Percentiles rank a stretch among this genome's conserved stretches.
phyloP scores from a whole-genome alignment of 2,888 invertebrate species.

The Galerucella calmariensis region DNA sequence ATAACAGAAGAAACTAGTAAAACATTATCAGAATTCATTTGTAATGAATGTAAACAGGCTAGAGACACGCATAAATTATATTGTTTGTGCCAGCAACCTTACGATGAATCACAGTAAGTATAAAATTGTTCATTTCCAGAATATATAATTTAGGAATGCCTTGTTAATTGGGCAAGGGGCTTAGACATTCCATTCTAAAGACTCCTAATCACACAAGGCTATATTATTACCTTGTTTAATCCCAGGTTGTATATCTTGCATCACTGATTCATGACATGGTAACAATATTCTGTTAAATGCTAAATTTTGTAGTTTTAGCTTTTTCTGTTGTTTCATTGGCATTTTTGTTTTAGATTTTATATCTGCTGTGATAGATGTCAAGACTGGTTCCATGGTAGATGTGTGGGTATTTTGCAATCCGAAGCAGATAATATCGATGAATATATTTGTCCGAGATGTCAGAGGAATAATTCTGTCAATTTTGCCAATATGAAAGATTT shows the following conservation, averaged over 20 bases:
- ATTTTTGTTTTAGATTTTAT: slow-evolving; percentile 80
- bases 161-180: slow-evolving; percentile 8
- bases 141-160: not conserved
- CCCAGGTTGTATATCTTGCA: slow-evolving; percentile 1
- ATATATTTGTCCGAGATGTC: slow-evolving; percentile 96
- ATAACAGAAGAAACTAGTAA: slow-evolving; percentile 93
- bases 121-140: slow-evolving; percentile 7
- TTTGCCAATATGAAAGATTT: slow-evolving; percentile 90
- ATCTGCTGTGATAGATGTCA: slow-evolving; percentile 99
- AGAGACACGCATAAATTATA: slow-evolving; percentile 92
- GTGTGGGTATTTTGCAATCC: slow-evolving; percentile 93
- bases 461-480: slow-evolving; percentile 88
- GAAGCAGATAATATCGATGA: slow-evolving; percentile 96
- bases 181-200: not conserved
- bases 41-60: slow-evolving; percentile 86
- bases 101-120: slow-evolving; percentile 95
- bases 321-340: not conserved
- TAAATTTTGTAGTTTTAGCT: not conserved
- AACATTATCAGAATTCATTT: slow-evolving; percentile 89
- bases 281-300: not conserved
- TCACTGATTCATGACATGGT: slow-evolving; percentile 4
- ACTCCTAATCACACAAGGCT: slow-evolving; percentile 8
- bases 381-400: slow-evolving; percentile 99
- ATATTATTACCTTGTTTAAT: slow-evolving; percentile 9
- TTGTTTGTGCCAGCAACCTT: slow-evolving; percentile 95